Base-by-base conservation (phyloP, 1,140 invertebrate species). In the Venturia canescens region DNA sequence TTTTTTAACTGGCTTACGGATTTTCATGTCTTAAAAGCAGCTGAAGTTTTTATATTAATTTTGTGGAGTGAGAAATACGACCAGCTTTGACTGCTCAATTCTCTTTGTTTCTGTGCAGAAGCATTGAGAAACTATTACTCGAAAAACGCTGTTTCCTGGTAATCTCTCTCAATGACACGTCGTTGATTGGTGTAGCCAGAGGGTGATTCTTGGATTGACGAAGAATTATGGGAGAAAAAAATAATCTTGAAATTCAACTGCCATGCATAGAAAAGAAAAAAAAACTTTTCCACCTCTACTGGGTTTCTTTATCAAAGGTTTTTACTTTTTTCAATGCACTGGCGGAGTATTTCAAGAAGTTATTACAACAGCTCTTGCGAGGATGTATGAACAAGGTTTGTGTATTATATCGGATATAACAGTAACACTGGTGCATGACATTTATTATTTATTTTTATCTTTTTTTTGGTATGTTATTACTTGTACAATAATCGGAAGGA, bases 401-500 rank as follows among this genome's bases (percentile, higher is more conserved):
- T 44, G 38, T 44, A 44, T 9, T 44, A 11, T 44, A 44, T 44
- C 38, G 38, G 7, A 44, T 44, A 11, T 44, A 44, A 44, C 38
- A n/a, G 21, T 57, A 21, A n/a, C 53, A 23, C 21, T 23, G 53
- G 53, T 57, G 53, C 53, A 57, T 57, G 21, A 57, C 53, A 23
- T n/a, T n/a, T 57, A 57, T 3, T 11, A 4, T 57, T 57, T 57
- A 3, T 57, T 57, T 57, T 57, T 16, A 4, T 57, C 18, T 7
- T 5, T 57, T 57, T 57, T 57, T 44, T 44, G 13, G 13, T 9
- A 44, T 44, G 38, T 44, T 44, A 44, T 44, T 44, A 44, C 38
- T 44, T 44, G 11, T 44, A 44, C 38, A 44, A 44, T 11, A 66
- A 66, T 66, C 60, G 15, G 60, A 66, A 66, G 60, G 60, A 72